Conservation (phyloP, 2,797 vertebrate genomes). For the Varecia variegata region DNA sequence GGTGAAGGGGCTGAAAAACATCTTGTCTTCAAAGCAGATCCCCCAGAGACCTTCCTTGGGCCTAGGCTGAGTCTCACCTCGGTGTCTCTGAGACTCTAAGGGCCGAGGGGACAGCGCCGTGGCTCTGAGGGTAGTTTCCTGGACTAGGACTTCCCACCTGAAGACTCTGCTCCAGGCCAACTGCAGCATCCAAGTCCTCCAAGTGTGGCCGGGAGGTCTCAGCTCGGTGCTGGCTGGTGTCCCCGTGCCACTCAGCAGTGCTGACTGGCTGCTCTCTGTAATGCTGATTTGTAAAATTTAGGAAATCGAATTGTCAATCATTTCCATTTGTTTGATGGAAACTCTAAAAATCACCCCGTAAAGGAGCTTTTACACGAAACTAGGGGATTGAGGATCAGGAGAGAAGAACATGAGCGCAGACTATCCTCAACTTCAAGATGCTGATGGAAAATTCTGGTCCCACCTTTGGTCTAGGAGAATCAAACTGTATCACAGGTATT, state of each 20-base stretch:
- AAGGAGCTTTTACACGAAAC: background rate
- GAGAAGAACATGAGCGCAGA: background rate
- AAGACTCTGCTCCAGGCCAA: background rate
- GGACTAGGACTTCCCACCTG: background rate
- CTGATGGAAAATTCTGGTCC: too few relatives aligned
- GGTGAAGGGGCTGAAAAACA: background rate
- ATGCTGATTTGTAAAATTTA: background rate
- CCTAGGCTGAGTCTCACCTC: background rate
- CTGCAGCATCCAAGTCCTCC: background rate
- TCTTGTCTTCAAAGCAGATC: background rate
- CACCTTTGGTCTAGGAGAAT: background rate
- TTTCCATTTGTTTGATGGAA: background rate
- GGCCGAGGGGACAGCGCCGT: accelerated
- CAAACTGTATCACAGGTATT: background rate
- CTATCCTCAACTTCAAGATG: background rate
- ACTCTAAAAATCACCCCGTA: background rate
- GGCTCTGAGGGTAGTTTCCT: accelerated
- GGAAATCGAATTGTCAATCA: background rate
- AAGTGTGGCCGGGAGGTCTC: too few relatives aligned
- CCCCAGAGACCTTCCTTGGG: background rate
- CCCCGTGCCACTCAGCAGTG: background rate
- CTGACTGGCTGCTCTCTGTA: background rate
- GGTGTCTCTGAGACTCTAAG: background rate
- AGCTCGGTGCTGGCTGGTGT: too few relatives aligned
- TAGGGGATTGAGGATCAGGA: background rate